Percentiles rank a stretch among this genome's conserved stretches.
These are phyloP conservation scores for Isurus oxyrinchus DNA, from an alignment of 2,113 vertebrate species.

Conservation along the genomic window DNA sequence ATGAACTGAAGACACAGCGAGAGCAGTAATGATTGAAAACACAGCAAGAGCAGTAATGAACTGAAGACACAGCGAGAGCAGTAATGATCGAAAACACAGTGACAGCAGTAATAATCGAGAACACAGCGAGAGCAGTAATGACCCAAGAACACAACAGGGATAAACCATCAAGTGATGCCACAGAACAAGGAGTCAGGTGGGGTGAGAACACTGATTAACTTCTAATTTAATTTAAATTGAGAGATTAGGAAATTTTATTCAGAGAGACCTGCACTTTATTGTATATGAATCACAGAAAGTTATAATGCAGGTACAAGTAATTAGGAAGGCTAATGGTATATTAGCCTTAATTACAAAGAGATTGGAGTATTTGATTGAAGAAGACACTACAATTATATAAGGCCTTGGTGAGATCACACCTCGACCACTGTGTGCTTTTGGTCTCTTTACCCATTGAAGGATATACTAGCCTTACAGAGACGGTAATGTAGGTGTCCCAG, in stretches of 20 bases:
- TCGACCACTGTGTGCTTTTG: neutral
- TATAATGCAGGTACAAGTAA: neutral
- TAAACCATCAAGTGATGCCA: neutral
- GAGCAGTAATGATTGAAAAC: too few species aligned
- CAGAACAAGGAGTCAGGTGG: neutral
- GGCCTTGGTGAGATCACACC: neutral
- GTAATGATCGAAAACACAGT: too few species aligned
- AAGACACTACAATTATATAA: neutral
- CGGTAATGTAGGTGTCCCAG: neutral
- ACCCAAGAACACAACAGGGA: neutral
- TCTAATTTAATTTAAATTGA: neutral
- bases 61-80: too few species aligned
- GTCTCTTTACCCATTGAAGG: neutral
- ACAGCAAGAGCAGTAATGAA: too few species aligned
- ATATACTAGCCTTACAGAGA: neutral
- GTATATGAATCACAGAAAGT: neutral
- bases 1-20: too few species aligned
- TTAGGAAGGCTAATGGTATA: neutral
- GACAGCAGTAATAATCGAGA: too few species aligned
- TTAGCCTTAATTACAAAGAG: neutral
- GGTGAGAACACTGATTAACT: neutral
- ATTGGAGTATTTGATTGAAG: neutral
- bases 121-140: too few species aligned
- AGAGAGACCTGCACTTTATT: neutral
- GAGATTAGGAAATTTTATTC: neutral